Conservation (phyloP, 2,888 invertebrate species). For the Druceiella hillmani region DNA sequence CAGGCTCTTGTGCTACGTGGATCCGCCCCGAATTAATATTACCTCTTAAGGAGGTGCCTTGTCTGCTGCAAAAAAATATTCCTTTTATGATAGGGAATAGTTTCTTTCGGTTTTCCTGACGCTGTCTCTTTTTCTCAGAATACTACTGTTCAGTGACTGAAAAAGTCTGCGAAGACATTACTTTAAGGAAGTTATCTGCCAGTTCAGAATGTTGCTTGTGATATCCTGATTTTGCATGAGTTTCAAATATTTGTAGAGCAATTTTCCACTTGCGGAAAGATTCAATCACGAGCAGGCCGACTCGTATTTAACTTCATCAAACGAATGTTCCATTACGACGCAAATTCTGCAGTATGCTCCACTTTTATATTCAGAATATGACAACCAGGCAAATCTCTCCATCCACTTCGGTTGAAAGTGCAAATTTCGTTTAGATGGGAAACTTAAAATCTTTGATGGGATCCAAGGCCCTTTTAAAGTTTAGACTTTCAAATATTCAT, state of each 20-base stretch:
- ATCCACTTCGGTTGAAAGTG: no score
- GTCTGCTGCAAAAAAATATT: slow-evolving; percentile 16
- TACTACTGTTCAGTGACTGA: no score
- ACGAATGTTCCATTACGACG: slow-evolving; percentile 17
- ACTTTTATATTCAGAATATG: slow-evolving; percentile 18
- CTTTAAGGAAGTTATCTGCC: slow-evolving; percentile 19
- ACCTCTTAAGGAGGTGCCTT: slow-evolving; percentile 12
- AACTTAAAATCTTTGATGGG: slow-evolving; percentile 14
- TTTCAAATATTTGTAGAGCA: no score
- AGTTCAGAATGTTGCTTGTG: slow-evolving; percentile 16
- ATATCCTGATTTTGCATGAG: slow-evolving; percentile 15
- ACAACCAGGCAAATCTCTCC: no score
- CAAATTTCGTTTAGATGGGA: no score
- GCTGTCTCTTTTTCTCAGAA: slow-evolving; percentile 17
- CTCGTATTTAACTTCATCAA: slow-evolving; percentile 16
- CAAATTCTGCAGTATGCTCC: slow-evolving; percentile 17
- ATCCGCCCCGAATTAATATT: slow-evolving; percentile 15
- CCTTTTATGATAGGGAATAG: no score
- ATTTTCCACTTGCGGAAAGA: slow-evolving; percentile 19
- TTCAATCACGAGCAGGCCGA: slow-evolving; percentile 17
- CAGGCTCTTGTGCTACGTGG: slow-evolving; percentile 11
- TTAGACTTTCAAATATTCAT: slow-evolving; percentile 13
- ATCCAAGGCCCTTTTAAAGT: slow-evolving; percentile 15
- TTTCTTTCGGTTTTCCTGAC: slow-evolving; percentile 15
- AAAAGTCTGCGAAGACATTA: slow-evolving; percentile 15